These are phyloP conservation scores for Archips crataeganus DNA, from an alignment of 2,888 invertebrate genomes.

Conservation along the genomic window DNA sequence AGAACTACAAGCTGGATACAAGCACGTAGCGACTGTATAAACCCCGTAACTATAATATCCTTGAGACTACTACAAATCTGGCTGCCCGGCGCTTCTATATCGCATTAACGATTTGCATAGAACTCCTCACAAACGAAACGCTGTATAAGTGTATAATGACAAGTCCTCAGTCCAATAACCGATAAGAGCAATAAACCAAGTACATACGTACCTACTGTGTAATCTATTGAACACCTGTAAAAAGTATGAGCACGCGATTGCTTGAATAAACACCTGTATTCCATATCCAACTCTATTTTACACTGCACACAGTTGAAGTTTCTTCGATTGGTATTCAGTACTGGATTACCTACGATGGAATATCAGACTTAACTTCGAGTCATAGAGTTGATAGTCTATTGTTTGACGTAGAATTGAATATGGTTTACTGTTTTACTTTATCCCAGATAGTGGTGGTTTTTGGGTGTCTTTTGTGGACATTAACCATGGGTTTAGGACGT, in stretches of 20 bases:
- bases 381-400: constrained; percentile 10
- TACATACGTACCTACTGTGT: constrained; percentile 24
- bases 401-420: constrained; percentile 16
- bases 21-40: not conserved
- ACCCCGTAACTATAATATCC: not conserved
- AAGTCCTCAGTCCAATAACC: constrained; percentile 37
- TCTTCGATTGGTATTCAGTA: not conserved
- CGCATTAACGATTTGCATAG: not conserved
- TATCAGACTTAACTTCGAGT: not conserved
- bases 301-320: not conserved
- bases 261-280: not conserved
- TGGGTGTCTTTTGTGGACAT: constrained; percentile 34
- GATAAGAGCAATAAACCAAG: constrained; percentile 39
- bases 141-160: constrained; percentile 22
- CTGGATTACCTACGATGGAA: not conserved
- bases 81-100: no score
- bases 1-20: not conserved
- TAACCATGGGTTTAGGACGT: constrained; percentile 31
- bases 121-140: not conserved
- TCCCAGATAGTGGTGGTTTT: constrained; percentile 39
- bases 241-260: constrained; percentile 37
- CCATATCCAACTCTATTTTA: constrained; percentile 1
- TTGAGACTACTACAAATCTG: not conserved
- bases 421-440: constrained; percentile 41
- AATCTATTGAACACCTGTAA: constrained; percentile 42